Evolutionary conservation across 23 tunicate species (phyloP).

Genomic region (Ascidia mentula): DNA sequence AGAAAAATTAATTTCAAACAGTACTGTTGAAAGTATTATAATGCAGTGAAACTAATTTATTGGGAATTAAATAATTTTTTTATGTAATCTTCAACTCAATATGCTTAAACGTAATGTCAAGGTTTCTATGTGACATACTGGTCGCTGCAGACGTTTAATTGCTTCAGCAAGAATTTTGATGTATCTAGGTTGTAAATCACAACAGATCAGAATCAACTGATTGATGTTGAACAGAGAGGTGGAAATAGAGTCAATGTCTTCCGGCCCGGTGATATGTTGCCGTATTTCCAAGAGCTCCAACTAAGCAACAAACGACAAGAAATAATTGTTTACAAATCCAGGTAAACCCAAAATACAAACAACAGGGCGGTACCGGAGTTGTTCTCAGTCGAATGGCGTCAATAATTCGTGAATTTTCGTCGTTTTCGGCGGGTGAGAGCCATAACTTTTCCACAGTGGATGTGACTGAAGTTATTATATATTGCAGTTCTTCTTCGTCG

Average conservation of each 20-base stretch:
- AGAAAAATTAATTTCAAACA: background rate
- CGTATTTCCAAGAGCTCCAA: background rate
- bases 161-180: background rate
- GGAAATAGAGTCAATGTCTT: background rate
- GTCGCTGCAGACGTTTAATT: background rate
- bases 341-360: too few relatives aligned
- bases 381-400: background rate
- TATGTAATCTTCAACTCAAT: background rate
- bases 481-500: background rate
- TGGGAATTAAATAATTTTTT: background rate
- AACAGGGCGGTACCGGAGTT: background rate
- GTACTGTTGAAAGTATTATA: background rate
- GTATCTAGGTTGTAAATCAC: background rate
- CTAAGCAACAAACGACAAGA: background rate
- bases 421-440: background rate
- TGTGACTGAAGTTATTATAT: background rate
- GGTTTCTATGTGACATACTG: background rate
- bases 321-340: background rate
- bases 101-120: background rate
- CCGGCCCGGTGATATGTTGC: background rate
- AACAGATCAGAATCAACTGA: background rate
- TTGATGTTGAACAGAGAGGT: background rate
- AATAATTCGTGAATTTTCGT: background rate
- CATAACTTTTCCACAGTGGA: background rate
- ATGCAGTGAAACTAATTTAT: background rate